A percentile compares a stretch with the other conserved stretches of the same genome.
phyloP scores from a whole-genome alignment of 2,888 invertebrate species.

The Pogonocherus hispidulus region DNA sequence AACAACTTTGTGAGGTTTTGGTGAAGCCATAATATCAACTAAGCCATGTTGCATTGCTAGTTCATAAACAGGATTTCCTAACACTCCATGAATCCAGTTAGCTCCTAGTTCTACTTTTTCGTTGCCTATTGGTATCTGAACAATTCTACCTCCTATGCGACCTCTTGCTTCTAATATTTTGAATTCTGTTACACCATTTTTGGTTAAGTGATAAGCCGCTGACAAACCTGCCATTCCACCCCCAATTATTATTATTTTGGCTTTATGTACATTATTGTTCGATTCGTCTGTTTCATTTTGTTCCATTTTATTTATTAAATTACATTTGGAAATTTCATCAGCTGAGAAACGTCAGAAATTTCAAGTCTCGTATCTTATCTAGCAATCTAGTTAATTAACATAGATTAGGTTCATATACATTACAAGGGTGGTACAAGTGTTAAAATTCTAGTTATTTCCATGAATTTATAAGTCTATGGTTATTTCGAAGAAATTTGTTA shows the following conservation, averaged over 20 bases:
- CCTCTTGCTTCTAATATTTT: slow-evolving; percentile 85
- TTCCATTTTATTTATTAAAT: slow-evolving; percentile 49
- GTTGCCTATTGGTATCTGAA: slow-evolving; percentile 80
- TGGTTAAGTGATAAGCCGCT: slow-evolving; percentile 85
- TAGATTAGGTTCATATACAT: too few relatives aligned
- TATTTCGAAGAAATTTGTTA: too few relatives aligned
- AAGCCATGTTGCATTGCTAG: slow-evolving; percentile 87
- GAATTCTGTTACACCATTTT: slow-evolving; percentile 85
- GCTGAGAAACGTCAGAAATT: slow-evolving; percentile 50
- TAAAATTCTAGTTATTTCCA: too few relatives aligned
- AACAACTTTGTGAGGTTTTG: slow-evolving; percentile 90
- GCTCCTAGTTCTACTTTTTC: slow-evolving; percentile 87
- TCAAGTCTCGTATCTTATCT: too few relatives aligned
- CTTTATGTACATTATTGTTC: slow-evolving; percentile 38
- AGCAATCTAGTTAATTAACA: too few relatives aligned
- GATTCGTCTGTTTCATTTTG: slow-evolving; percentile 39
- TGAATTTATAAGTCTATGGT: too few relatives aligned
- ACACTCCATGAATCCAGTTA: slow-evolving; percentile 94
- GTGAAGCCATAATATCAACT: slow-evolving; percentile 86
- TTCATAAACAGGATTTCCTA: slow-evolving; percentile 89
- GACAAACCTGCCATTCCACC: slow-evolving; percentile 90
- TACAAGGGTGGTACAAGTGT: too few relatives aligned
- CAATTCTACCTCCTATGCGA: slow-evolving; percentile 86
- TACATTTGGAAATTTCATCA: slow-evolving; percentile 54
- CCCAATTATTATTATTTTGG: slow-evolving; percentile 86